Evolutionary conservation across 2,113 vertebrate species (phyloP), one percentile per base, ranked within the genome.

Genomic region (Nycticorax nycticorax): DNA sequence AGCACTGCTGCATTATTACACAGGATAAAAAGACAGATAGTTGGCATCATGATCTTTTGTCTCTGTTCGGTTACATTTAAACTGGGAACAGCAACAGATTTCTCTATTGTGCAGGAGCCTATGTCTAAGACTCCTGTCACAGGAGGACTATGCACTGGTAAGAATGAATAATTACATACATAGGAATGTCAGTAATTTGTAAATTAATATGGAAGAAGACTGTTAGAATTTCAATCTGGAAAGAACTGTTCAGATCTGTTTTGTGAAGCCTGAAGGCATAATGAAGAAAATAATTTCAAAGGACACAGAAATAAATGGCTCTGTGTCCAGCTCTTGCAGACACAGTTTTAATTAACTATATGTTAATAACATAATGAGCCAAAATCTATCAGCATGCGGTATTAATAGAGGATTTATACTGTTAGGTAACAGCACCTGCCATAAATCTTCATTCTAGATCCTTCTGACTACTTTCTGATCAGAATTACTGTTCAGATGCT

Each of bases 51-150:
- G 73, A 47, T 84, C 69, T 82, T 89, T 87, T 93, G 64, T 93
- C 73, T 91, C 80, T 84, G 27, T 57, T 94, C 81, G 52, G 64
- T 93, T 95, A 66, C 75, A 85, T 96, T 96, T 95, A 89, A 93
- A 89, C 28, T 71, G 66, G 37, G 85, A 93, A 83, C n/a, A 67
- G 69, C 68, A 81, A 74, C 60, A 78, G 56, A 74, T 82, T 85
- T 87, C 77, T 95, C 37, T 50, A 41, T 82, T 94, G 41, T 89
- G 37, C 7, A 0, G 15, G 55, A 93, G 60, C 41, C 80, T 76
- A 4, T 69, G 33, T 45, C 84, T 93, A 59, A 87, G 56, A 85
- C 63, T 85, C 39, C 64, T 92, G 89, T 96, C 77, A 87, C n/a
- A 78, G 56, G 71, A 92, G 19, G 48, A 67, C 52, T 82, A 0